A percentile compares a stretch with the other conserved stretches of the same genome.
Evolutionary conservation across 2,888 invertebrate species (phyloP).

Genomic region (Eutolmus rufibarbis): DNA sequence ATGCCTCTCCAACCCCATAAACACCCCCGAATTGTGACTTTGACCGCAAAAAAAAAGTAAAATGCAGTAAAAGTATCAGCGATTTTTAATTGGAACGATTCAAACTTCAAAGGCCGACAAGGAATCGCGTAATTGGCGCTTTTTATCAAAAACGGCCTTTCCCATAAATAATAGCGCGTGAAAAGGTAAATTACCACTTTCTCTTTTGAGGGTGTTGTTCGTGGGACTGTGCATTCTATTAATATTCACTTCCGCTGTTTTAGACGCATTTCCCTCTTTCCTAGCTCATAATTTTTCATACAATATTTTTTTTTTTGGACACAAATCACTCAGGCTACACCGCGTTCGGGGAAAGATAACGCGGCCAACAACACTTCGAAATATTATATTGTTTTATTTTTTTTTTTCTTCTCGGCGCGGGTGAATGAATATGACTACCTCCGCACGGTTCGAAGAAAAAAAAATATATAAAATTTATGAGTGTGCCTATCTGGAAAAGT

Average conservation of each 20-base stretch:
- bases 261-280: neutral
- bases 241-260: neutral
- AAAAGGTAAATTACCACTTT: neutral
- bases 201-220: neutral
- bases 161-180: neutral
- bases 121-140: neutral
- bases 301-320: neutral
- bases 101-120: neutral
- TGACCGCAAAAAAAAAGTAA: neutral
- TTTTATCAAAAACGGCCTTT: neutral
- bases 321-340: neutral
- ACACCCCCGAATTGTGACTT: neutral
- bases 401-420: neutral
- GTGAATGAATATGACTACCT: neutral
- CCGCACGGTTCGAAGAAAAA: neutral
- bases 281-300: neutral
- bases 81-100: neutral
- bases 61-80: neutral
- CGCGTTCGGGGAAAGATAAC: neutral
- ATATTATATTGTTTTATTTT: neutral
- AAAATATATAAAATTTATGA: neutral
- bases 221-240: neutral
- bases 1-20: neutral
- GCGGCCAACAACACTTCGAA: neutral
- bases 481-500: neutral